Percentiles rank a stretch among this genome's conserved stretches.
These are phyloP conservation scores for Chionodraco myersi DNA, from an alignment of 2,113 vertebrate species.

Conservation along the genomic window DNA sequence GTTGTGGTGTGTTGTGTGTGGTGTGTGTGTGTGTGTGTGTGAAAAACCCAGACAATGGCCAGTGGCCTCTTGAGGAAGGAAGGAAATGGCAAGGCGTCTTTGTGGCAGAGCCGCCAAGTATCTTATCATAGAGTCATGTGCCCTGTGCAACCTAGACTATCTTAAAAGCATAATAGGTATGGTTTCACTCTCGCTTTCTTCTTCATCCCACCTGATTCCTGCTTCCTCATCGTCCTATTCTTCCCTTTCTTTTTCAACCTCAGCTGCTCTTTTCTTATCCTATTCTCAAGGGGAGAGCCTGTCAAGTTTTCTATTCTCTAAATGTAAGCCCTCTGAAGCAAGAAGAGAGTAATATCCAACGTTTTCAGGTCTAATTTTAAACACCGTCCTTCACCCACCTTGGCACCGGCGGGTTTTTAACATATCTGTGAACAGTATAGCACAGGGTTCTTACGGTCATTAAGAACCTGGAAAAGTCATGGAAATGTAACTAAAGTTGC, in stretches of 20 bases:
- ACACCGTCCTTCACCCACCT: constrained; percentile 11
- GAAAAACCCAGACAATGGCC: constrained; percentile 13
- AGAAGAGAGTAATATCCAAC: constrained; percentile 1
- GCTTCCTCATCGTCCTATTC: constrained; percentile 1
- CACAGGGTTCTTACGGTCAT: too few species aligned
- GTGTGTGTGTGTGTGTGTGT: constrained; percentile 4
- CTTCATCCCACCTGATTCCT: constrained; percentile 3
- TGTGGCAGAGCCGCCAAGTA: constrained; percentile 13
- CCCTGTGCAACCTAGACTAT: not conserved
- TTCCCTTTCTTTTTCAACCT: constrained; percentile 13
- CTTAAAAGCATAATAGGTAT: constrained; percentile 2
- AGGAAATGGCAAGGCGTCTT: constrained; percentile 31
- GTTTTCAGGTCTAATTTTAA: constrained; percentile 12
- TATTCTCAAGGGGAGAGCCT: constrained; percentile 44
- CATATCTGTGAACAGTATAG: not conserved
- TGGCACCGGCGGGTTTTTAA: constrained; percentile 22
- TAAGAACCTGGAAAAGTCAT: too few species aligned
- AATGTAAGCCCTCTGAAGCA: constrained; percentile 8
- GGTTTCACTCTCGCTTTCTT: constrained; percentile 19
- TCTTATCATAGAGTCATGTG: constrained; percentile 14
- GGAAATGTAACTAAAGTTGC: too few species aligned
- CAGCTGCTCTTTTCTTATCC: constrained; percentile 27
- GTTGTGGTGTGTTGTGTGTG: too few species aligned
- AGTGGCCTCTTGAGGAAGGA: constrained; percentile 9
- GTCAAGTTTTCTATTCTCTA: constrained; percentile 55